Evolutionary conservation across 1,140 invertebrate genomes (phyloP).

Genomic region (Calephelis virginiensis): DNA sequence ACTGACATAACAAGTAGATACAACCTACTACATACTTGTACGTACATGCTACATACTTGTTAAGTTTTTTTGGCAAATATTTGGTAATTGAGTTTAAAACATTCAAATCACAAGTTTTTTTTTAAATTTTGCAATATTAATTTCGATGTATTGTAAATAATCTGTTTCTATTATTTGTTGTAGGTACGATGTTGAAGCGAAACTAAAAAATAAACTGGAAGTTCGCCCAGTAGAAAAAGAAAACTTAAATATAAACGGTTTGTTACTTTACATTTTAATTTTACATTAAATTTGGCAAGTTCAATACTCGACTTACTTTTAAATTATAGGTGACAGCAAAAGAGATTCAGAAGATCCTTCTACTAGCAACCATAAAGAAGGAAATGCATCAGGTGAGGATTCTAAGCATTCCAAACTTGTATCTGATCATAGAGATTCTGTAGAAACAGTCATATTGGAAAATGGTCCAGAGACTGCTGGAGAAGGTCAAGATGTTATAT

Average conservation of each 20-base stretch:
- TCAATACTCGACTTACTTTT: neutral
- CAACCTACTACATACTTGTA: too few relatives aligned
- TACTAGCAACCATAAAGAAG: conserved; percentile 40
- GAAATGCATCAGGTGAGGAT: conserved; percentile 53
- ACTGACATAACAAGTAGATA: too few relatives aligned
- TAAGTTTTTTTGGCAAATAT: too few relatives aligned
- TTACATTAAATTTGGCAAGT: conserved; percentile 2
- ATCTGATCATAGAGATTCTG: conserved; percentile 50
- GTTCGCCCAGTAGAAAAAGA: conserved; percentile 37
- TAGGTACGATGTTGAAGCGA: conserved; percentile 49
- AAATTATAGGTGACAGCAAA: conserved; percentile 40
- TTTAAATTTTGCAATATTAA: too few relatives aligned
- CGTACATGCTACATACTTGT: too few relatives aligned
- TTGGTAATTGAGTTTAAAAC: too few relatives aligned
- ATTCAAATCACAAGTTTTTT: too few relatives aligned
- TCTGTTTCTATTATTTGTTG: conserved; percentile 25
- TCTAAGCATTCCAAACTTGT: conserved; percentile 38
- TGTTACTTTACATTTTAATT: neutral
- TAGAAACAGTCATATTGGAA: conserved; percentile 58
- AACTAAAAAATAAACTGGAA: conserved; percentile 52
- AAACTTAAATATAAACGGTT: conserved; percentile 43
- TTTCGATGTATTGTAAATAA: too few relatives aligned
- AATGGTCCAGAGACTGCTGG: conserved; percentile 54
- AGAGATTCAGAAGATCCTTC: conserved; percentile 34
- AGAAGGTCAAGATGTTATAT: conserved; percentile 47